These are phyloP conservation scores for Cassiopea andromeda DNA, from an alignment of 30 jellyfish, hydroid and myxozoan species.

Conservation along the genomic window DNA sequence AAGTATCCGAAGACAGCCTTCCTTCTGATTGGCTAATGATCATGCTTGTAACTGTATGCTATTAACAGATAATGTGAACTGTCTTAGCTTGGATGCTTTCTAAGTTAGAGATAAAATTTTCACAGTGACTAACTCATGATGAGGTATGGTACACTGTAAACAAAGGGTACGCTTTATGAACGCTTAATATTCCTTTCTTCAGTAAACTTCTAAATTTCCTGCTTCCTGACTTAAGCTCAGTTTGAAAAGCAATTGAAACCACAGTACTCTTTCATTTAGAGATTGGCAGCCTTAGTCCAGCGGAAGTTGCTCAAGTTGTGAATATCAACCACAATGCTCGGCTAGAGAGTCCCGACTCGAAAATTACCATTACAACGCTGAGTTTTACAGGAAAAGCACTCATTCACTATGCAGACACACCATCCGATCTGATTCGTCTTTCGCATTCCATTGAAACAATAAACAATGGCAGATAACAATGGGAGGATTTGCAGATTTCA, in stretches of 20 bases:
- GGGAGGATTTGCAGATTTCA: neutral
- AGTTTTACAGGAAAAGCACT: constrained; percentile 68
- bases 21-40: constrained; percentile 61
- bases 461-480: constrained; percentile 7
- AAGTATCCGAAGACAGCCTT: constrained; percentile 36
- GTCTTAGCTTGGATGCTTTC: neutral
- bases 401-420: constrained; percentile 40
- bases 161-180: constrained; percentile 70
- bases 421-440: constrained; percentile 55
- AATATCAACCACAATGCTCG: constrained; percentile 73
- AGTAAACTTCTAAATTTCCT: constrained; percentile 81
- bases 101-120: neutral
- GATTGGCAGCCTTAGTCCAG: constrained; percentile 79
- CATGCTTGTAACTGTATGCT: neutral
- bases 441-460: constrained; percentile 22
- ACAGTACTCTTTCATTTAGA: constrained; percentile 70
- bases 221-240: constrained; percentile 89
- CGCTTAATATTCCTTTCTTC: constrained; percentile 77
- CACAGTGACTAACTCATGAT: constrained; percentile 11
- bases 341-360: constrained; percentile 44
- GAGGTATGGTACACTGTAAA: constrained; percentile 49
- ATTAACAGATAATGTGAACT: neutral
- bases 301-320: constrained; percentile 87
- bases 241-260: constrained; percentile 86
- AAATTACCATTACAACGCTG: constrained; percentile 49